Evolutionary conservation across 2,888 invertebrate species (phyloP).

Genomic region (Axea sp.): DNA sequence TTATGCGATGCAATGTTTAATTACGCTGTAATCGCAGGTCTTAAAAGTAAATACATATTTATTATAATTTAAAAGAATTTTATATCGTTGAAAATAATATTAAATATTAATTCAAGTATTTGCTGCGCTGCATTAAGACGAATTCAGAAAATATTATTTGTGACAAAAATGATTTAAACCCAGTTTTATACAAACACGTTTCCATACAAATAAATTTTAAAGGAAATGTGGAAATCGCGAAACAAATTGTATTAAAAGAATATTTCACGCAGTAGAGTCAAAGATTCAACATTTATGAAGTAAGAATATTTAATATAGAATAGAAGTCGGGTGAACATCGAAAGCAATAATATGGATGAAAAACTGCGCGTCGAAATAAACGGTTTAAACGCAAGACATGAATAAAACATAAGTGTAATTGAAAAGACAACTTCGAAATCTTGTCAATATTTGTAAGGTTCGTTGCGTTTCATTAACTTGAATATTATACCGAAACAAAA

Average conservation of each 20-base stretch:
- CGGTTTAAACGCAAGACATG: constrained; percentile 12
- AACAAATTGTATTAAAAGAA: constrained; percentile 47
- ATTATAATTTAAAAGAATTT: no score
- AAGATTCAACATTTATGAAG: constrained; percentile 38
- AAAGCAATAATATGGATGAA: constrained; percentile 33
- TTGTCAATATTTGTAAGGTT: no score
- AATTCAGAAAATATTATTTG: constrained; percentile 12
- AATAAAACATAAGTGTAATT: constrained; percentile 51
- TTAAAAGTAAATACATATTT: no score
- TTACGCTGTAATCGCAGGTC: no score
- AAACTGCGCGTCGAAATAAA: constrained; percentile 24
- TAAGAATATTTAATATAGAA: constrained; percentile 42
- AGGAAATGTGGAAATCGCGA: constrained; percentile 26
- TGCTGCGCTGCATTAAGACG: neutral
- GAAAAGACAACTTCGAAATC: no score
- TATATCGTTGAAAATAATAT: no score
- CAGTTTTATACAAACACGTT: constrained; percentile 27
- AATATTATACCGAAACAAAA: no score
- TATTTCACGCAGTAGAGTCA: neutral
- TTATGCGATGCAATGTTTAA: no score
- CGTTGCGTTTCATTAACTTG: no score
- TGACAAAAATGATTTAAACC: constrained; percentile 15
- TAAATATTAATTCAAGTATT: neutral
- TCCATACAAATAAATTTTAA: constrained; percentile 37
- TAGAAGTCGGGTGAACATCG: constrained; percentile 6